Evolutionary conservation across 2,113 vertebrate species (phyloP), one percentile per base, ranked within the genome.

Genomic region (Caranx melampygus): DNA sequence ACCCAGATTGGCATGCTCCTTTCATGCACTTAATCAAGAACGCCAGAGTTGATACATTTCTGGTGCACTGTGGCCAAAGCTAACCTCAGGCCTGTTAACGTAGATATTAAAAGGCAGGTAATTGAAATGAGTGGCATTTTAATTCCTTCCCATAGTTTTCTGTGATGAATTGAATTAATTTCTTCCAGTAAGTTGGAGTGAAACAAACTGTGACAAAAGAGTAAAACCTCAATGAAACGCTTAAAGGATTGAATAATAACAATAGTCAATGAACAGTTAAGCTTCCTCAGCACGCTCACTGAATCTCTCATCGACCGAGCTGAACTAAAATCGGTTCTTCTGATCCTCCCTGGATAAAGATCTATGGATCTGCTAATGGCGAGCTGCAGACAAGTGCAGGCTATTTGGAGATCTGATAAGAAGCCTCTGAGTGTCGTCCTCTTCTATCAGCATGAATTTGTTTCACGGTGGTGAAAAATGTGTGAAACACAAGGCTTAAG

Each of bases 101-200:
- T 45, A 61, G 42, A 73, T 40, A 35, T 52, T 9, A 77, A 63
- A 62, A 45, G 8, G 31, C 34, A 55, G 14, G 55, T 55, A 65
- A 68, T 84, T 73, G 72, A 84, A 86, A 84, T 44, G 82, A 72
- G 40, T 63, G 81, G 68, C 74, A 75, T 65, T 74, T 68, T 74
- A 88, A 79, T 45, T 45, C 35, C 34, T 64, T 79, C 20, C 59
- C 33, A 44, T 31, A 15, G 2, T 34, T 74, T 72, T 40, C 33
- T 45, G 11, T 69, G n/a, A 35, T 58, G 13, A 75, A 62, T 54
- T 58, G 13, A 75, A 62, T 54, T 42, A 20, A 63, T 42, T 57
- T 49, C 47, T 33, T 31, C 13, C 37, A 13, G 21, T 26, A 15
- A 45, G 62, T 26, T 12, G 62, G 40, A 54, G 52, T 21, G 14